Evolutionary conservation across 2,113 vertebrate species (phyloP), one percentile per base, ranked within the genome.

Genomic region (Peromyscus leucopus): DNA sequence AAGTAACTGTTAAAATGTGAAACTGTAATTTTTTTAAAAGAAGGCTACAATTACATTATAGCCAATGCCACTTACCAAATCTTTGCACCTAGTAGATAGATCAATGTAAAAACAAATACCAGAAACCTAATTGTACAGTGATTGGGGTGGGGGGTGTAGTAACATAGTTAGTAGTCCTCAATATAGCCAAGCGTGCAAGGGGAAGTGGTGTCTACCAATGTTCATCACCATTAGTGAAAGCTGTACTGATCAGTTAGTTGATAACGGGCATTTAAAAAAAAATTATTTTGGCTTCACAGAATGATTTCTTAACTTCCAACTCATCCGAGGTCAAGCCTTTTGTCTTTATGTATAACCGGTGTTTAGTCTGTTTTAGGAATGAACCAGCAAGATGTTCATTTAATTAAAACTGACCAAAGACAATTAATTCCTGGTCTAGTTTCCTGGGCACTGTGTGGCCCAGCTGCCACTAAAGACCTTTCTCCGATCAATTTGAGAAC

Each of bases 11-110:
- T 97, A 96, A 97, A 97, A 95, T 98, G 98, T 98, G 97, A 98
- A 98, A 98, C 97, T 98, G 95, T 98, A 98, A 98, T 98, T 98
- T 98, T 95, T n/a, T 36, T 22, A 42, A 63, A 83, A 83, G 95
- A 96, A 98, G 98, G 97, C 95, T 97, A 94, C 84, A 94, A 78
- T 87, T 98, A 98, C 97, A 97, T 98, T 96, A 97, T 97, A 98
- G 97, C 98, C 97, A 61, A 97, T 89, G 96, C 98, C 98, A 98
- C 98, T 98, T 98, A 98, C 98, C 98, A 98, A 97, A 98, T 96
- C 98, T 98, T 98, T 98, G 98, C 99, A 98, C 98, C 98, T 98
- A 97, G 98, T 98, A 98, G 98, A 96, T 99, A 99, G 98, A 97
- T 98, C 95, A 91, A 65, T 98, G 98, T 98, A 98, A 97, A 98